A percentile compares a stretch with the other conserved stretches of the same genome.
phyloP scores from a whole-genome alignment of 1,140 invertebrate genomes.

The Calliphora vicina region DNA sequence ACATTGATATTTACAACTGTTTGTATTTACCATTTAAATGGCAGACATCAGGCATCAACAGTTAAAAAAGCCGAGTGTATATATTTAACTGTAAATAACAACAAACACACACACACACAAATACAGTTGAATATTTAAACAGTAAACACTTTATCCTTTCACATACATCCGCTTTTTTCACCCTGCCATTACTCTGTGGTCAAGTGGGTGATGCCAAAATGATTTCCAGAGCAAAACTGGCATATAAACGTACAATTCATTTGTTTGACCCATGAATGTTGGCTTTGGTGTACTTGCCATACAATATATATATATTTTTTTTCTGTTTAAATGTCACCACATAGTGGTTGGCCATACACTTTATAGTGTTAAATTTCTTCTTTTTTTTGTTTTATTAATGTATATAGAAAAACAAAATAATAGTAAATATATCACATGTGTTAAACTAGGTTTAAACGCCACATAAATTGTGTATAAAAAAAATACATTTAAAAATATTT shows the following conservation, averaged over 20 bases:
- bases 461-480: too few species aligned
- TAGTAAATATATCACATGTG: slow-evolving; percentile 28
- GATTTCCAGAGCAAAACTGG: neutral
- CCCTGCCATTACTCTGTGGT: neutral
- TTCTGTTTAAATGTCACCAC: slow-evolving; percentile 27
- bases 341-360: slow-evolving; percentile 33
- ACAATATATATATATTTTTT: neutral
- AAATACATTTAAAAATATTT: too few species aligned
- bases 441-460: slow-evolving; percentile 23
- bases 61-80: neutral
- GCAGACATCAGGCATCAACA: slow-evolving; percentile 25
- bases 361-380: slow-evolving; percentile 22
- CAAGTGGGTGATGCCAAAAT: slow-evolving; percentile 31
- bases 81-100: slow-evolving; percentile 26
- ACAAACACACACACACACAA: neutral
- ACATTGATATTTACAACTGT: neutral
- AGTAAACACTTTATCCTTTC: neutral
- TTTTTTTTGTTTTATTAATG: neutral
- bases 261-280: slow-evolving; percentile 31
- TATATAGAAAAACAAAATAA: neutral
- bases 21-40: slow-evolving; percentile 37
- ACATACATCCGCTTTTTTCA: neutral
- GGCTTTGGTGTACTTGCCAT: slow-evolving; percentile 15
- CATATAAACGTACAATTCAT: neutral
- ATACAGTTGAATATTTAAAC: neutral